A percentile compares a stretch with the other conserved stretches of the same genome.
Conservation (phyloP, 1,140 invertebrate genomes). For the Pachyrhynchus sulphureomaculatus region DNA sequence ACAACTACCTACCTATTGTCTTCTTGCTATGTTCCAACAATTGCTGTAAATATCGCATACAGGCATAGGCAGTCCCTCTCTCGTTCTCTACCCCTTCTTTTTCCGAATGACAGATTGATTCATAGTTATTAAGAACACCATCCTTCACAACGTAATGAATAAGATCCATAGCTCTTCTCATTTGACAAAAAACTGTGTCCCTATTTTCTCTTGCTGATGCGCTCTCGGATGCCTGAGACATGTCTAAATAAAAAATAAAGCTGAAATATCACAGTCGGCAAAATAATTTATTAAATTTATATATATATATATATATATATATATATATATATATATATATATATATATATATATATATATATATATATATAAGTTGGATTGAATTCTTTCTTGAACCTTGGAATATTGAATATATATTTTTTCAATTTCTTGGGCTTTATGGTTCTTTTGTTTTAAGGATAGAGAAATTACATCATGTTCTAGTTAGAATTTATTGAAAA, state of each 20-base stretch:
- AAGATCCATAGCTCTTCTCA: constrained; percentile 94
- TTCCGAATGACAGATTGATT: constrained; percentile 38
- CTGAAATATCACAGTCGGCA: constrained; percentile 1
- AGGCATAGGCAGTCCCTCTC: constrained; percentile 72
- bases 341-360: too few relatives aligned
- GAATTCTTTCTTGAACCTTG: too few relatives aligned
- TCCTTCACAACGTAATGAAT: constrained; percentile 97
- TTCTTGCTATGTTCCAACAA: constrained; percentile 82
- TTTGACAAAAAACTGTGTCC: constrained; percentile 96
- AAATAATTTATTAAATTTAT: neutral
- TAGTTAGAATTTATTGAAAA: too few relatives aligned
- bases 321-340: too few relatives aligned
- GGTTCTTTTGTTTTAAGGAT: too few relatives aligned
- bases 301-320: too few relatives aligned
- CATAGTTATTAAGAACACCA: constrained; percentile 65
- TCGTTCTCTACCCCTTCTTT: constrained; percentile 60
- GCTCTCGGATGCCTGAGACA: constrained; percentile 95
- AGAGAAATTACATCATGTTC: too few relatives aligned
- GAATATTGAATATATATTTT: too few relatives aligned
- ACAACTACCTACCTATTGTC: constrained; percentile 50
- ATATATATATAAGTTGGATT: too few relatives aligned
- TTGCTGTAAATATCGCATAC: constrained; percentile 80
- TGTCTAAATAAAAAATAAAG: too few relatives aligned
- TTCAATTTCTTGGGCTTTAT: too few relatives aligned
- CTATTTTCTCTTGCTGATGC: constrained; percentile 89